These are phyloP conservation scores for Tetrapedia diversipes DNA, from an alignment of 2,888 invertebrate genomes.

Conservation along the genomic window DNA sequence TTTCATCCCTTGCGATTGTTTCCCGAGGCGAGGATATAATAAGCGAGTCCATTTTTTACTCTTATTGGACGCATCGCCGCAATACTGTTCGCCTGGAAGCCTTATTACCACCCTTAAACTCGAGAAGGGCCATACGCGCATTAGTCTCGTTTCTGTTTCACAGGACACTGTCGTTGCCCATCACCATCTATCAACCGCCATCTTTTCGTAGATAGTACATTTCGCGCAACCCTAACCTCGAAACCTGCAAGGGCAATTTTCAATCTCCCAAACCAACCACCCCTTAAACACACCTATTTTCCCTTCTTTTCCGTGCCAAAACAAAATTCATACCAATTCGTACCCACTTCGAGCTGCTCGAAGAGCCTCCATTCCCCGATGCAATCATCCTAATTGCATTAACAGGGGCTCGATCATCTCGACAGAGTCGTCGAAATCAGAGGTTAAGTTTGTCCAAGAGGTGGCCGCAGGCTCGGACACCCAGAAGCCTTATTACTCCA, in stretches of 20 bases:
- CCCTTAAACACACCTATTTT: no score
- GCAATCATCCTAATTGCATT: background rate
- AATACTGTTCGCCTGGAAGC: slow-evolving; percentile 53
- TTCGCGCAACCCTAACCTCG: no score
- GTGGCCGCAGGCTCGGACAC: slow-evolving; percentile 23
- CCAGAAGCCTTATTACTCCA: slow-evolving; percentile 59
- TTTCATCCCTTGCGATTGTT: background rate
- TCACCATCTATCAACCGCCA: slow-evolving; percentile 8
- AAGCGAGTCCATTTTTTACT: slow-evolving; percentile 24
- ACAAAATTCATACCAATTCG: no score
- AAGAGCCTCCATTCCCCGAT: no score
- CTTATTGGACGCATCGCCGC: slow-evolving; percentile 28
- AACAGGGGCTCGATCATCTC: background rate
- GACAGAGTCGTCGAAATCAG: background rate
- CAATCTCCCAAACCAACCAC: no score
- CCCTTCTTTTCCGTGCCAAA: no score
- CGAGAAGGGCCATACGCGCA: slow-evolving; percentile 52
- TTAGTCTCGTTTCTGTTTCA: slow-evolving; percentile 57
- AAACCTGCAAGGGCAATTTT: no score
- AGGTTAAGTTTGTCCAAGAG: slow-evolving; percentile 12
- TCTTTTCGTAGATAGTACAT: no score
- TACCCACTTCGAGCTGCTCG: no score
- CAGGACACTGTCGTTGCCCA: slow-evolving; percentile 16
- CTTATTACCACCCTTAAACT: slow-evolving; percentile 57
- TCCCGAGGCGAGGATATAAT: slow-evolving; percentile 14